phyloP scores from a whole-genome alignment of 1,140 invertebrate genomes.

The Musca domestica region DNA sequence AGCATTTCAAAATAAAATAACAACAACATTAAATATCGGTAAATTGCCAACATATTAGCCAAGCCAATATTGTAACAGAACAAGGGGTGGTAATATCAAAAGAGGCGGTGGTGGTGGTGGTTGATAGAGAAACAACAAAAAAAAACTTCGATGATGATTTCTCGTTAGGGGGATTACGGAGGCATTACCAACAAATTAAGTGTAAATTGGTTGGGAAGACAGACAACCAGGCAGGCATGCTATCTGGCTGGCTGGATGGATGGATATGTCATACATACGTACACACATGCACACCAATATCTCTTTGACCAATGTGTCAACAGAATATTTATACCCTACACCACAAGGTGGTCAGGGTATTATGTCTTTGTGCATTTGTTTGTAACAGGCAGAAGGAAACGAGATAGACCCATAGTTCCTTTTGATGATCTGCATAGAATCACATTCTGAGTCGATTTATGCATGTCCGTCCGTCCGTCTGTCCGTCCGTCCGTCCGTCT shows the following conservation, averaged over 20 bases:
- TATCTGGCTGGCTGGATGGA: neutral
- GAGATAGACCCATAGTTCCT: too few species aligned
- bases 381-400: too few species aligned
- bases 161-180: neutral
- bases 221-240: neutral
- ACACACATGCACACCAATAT: neutral
- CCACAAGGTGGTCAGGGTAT: too few species aligned
- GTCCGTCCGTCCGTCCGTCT: too few species aligned
- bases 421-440: too few species aligned
- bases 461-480: too few species aligned
- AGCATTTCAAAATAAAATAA: neutral
- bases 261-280: neutral
- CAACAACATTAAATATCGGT: constrained; percentile 3
- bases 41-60: constrained; percentile 11
- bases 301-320: constrained; percentile 8
- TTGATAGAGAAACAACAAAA: neutral
- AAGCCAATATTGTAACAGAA: neutral
- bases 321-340: neutral
- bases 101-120: neutral
- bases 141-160: neutral
- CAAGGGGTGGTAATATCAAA: neutral
- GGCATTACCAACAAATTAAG: constrained; percentile 22
- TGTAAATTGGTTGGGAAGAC: neutral
- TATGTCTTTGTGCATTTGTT: too few species aligned
- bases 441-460: too few species aligned